Percentiles rank a stretch among this genome's conserved stretches.
These are phyloP conservation scores for Bombyx mori DNA, from an alignment of 1,140 invertebrate species.

Conservation along the genomic window DNA sequence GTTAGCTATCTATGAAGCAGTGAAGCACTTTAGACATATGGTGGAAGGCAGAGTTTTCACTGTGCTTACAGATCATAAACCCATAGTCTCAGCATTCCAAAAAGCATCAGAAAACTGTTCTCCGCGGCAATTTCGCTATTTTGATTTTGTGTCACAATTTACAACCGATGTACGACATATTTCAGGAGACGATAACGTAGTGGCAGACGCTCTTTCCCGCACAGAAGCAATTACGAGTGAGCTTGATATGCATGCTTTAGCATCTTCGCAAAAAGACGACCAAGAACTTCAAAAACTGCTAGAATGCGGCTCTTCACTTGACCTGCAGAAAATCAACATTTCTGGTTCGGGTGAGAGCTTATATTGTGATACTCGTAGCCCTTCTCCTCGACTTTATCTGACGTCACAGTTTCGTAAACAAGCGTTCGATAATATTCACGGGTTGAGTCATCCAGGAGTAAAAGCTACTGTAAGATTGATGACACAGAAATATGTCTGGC, in stretches of 20 bases:
- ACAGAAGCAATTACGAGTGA: not conserved
- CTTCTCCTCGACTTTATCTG: not conserved
- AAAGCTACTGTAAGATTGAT: not conserved
- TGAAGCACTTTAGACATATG: conserved; percentile 2
- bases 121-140: not conserved
- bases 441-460: not conserved
- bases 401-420: not conserved
- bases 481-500: conserved; percentile 1
- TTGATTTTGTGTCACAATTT: conserved; percentile 1
- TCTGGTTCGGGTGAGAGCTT: not conserved
- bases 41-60: not conserved
- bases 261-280: not conserved
- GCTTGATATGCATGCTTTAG: not conserved
- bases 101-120: not conserved
- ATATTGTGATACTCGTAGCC: not conserved
- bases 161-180: not conserved
- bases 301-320: not conserved
- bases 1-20: conserved; percentile 1
- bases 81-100: not conserved
- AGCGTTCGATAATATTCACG: not conserved
- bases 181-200: conserved; percentile 1
- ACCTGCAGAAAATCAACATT: not conserved
- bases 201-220: conserved; percentile 1
- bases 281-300: not conserved
- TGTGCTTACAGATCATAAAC: conserved; percentile 2